Evolutionary conservation across 1,140 invertebrate genomes (phyloP).

Genomic region (Triops longicaudatus): DNA sequence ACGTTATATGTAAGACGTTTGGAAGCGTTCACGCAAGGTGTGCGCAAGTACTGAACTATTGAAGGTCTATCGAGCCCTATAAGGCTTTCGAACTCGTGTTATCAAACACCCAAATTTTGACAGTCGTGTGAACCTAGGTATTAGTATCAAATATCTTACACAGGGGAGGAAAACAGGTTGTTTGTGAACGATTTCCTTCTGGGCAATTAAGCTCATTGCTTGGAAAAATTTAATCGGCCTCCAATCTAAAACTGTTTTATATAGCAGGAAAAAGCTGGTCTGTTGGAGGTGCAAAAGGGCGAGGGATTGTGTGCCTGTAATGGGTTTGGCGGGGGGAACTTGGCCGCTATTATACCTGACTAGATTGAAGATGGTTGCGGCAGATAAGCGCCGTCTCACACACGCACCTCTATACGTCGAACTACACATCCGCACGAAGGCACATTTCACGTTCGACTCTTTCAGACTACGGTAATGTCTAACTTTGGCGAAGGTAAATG

Average conservation of each 20-base stretch:
- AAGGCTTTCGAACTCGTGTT: neutral
- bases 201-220: neutral
- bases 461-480: neutral
- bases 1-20: too few relatives aligned
- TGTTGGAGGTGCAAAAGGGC: neutral
- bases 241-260: neutral
- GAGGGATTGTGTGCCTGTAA: neutral
- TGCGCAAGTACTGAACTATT: neutral
- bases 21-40: neutral
- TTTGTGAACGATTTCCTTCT: neutral
- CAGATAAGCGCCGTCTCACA: slow-evolving; percentile 1
- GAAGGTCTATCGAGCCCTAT: neutral
- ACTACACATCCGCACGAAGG: neutral
- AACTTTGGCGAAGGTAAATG: neutral
- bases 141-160: neutral
- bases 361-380: slow-evolving; percentile 11
- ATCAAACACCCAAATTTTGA: neutral
- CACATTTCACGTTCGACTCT: neutral
- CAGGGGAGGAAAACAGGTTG: neutral
- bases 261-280: neutral
- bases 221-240: neutral
- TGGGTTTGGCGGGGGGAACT: neutral
- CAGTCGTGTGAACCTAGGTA: neutral
- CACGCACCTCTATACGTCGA: neutral
- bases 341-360: neutral